Percentiles rank a stretch among this genome's conserved stretches.
These are phyloP conservation scores for Axinella damicornis DNA, from an alignment of 37 sponge, comb jelly and placozoan species.

Conservation along the genomic window DNA sequence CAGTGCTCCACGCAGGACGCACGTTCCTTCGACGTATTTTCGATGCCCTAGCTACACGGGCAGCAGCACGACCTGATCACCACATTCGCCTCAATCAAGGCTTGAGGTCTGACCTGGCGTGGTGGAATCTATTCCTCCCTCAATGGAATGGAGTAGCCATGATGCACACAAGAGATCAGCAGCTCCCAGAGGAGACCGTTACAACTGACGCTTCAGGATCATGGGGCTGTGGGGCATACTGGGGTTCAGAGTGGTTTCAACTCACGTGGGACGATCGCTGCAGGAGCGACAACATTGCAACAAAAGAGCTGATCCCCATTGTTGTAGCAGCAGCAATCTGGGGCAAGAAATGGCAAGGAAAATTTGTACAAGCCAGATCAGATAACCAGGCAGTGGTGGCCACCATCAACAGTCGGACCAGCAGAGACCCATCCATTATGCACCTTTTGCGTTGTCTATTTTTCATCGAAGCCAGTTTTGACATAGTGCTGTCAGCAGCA, in stretches of 20 bases:
- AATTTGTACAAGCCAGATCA: constrained; percentile 1
- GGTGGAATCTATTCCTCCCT: background rate
- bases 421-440: constrained; percentile 38
- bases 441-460: constrained; percentile 53
- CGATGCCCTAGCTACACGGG: constrained; percentile 13
- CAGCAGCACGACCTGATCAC: background rate
- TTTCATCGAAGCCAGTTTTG: constrained; percentile 32
- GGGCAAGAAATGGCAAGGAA: constrained; percentile 53
- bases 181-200: background rate
- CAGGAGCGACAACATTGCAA: constrained; percentile 15
- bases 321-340: constrained; percentile 55
- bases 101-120: constrained; percentile 28
- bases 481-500: background rate
- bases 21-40: constrained; percentile 42
- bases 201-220: constrained; percentile 43
- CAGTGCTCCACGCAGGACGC: constrained; percentile 15
- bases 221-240: constrained; percentile 58
- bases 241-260: constrained; percentile 39
- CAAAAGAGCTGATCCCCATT: constrained; percentile 65
- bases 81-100: constrained; percentile 4
- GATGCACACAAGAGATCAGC: too few relatives aligned
- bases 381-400: constrained; percentile 62
- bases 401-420: constrained; percentile 15
- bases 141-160: constrained; percentile 19
- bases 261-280: constrained; percentile 11